Evolutionary conservation across 2,797 vertebrate species (phyloP).

Genomic region (Dicrostonyx torquatus): DNA sequence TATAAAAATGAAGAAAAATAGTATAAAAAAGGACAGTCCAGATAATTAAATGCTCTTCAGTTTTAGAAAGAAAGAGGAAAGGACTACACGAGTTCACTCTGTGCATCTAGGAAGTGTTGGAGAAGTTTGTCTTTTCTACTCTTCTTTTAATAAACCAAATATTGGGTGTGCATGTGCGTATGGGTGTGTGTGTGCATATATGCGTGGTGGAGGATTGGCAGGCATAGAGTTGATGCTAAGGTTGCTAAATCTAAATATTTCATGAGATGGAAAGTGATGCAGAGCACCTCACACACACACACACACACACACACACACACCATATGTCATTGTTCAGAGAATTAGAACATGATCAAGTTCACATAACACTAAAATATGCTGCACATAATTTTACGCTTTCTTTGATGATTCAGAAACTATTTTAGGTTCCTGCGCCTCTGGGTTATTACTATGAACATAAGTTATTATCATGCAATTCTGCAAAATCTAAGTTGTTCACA

Average conservation of each 20-base stretch:
- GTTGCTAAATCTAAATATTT: conserved; percentile 46
- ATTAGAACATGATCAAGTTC: conserved; percentile 46
- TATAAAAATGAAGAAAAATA: background rate
- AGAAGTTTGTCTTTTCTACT: background rate
- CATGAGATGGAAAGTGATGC: background rate
- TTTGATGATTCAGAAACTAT: conserved; percentile 71
- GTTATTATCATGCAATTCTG: conserved; percentile 49
- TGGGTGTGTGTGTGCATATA: background rate
- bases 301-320: background rate
- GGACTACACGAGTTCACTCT: background rate
- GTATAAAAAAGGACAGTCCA: background rate
- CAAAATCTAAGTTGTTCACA: conserved; percentile 22
- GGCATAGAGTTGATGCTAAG: background rate
- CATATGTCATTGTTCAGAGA: conserved; percentile 59
- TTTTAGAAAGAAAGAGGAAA: background rate
- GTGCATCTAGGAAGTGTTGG: background rate
- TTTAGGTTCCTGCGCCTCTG: conserved; percentile 55
- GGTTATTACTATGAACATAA: conserved; percentile 71
- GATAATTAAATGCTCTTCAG: background rate
- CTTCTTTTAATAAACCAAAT: background rate
- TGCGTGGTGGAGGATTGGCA: background rate
- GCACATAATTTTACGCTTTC: conserved; percentile 65
- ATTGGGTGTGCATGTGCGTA: background rate
- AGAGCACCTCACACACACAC: background rate
- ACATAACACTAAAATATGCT: conserved; percentile 47